phyloP scores from a whole-genome alignment of 2,113 vertebrate genomes.

The Fulmarus glacialis region DNA sequence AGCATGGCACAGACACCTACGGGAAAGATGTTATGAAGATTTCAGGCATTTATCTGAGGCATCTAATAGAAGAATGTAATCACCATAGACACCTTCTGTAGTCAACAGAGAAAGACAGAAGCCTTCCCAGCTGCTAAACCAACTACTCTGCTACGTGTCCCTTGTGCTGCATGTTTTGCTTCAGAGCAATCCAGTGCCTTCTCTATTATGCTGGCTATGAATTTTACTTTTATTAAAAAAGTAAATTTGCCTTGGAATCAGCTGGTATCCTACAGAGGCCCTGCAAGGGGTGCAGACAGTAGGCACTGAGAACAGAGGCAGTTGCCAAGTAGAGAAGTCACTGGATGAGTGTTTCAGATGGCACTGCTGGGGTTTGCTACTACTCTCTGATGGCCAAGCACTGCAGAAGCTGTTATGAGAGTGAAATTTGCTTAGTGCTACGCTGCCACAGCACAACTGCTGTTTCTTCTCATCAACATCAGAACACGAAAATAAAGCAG shows the following conservation, averaged over 20 bases:
- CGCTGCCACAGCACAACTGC: neutral
- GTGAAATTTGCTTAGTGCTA: neutral
- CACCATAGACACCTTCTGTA: neutral
- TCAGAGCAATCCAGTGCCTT: neutral
- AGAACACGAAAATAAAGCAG: neutral
- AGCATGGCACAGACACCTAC: neutral
- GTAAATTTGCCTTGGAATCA: neutral
- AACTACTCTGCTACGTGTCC: neutral
- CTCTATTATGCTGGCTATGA: neutral
- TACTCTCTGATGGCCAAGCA: neutral
- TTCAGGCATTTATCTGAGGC: neutral
- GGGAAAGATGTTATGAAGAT: neutral
- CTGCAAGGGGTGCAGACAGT: neutral
- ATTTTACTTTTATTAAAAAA: slow-evolving; percentile 7
- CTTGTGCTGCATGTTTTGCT: neutral
- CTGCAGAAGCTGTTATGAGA: neutral
- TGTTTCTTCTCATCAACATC: neutral
- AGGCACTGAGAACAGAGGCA: neutral
- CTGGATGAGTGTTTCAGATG: neutral
- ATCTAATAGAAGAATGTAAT: neutral
- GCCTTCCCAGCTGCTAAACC: neutral
- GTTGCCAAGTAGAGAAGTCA: neutral
- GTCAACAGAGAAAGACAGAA: neutral
- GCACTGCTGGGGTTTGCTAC: neutral
- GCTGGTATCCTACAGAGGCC: neutral